Evolutionary conservation across 2,888 invertebrate species (phyloP), one percentile per base, ranked within the genome.

Genomic region (Ethmia dodecea): DNA sequence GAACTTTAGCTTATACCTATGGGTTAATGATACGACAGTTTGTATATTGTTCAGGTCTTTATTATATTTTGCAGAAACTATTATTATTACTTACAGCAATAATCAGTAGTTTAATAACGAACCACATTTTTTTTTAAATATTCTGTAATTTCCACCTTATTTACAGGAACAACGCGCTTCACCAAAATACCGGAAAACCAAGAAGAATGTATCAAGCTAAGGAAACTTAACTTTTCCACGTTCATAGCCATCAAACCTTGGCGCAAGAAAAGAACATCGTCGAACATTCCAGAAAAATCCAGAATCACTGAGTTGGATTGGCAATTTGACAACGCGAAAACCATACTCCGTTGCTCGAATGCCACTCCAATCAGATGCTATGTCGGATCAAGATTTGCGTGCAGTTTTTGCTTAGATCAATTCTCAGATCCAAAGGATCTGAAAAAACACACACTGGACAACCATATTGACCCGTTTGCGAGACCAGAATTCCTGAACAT

Each of bases 331-430:
- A 78, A 76, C 26, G 67, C 78, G 1, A 59, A 52, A 29, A 61
- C 61, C 0, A 59, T 80, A 2, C 40, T 73, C 0, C 56, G 57
- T 33, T 63, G 47, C 13, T 66, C 80, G 0, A 81, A 78, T 42
- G 77, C 78, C 0, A 76, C 79, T 0, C 74, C 73, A 0, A 69
- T 81, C 4, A 59, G 72, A 0, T 59, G 66, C 22, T 56, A 59
- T 9, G 64, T 68, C 0, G 60, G 66, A 1, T 47, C 52, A 0
- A 54, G 65, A 0, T 80, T 67, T 35, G 56, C 65, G 0, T 81
- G 81, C 47, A 64, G 71, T 29, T 80, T 70, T 42, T 83, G 81
- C 33, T 48, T 66, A 2, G 55, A 64, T 1, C 68, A 71, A n/a
- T 80, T 60, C 41, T 42, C 49, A 2, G 60, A 63, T 1, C 66